Evolutionary conservation across 2,888 invertebrate species (phyloP).

Genomic region (Octonoba sinensis): DNA sequence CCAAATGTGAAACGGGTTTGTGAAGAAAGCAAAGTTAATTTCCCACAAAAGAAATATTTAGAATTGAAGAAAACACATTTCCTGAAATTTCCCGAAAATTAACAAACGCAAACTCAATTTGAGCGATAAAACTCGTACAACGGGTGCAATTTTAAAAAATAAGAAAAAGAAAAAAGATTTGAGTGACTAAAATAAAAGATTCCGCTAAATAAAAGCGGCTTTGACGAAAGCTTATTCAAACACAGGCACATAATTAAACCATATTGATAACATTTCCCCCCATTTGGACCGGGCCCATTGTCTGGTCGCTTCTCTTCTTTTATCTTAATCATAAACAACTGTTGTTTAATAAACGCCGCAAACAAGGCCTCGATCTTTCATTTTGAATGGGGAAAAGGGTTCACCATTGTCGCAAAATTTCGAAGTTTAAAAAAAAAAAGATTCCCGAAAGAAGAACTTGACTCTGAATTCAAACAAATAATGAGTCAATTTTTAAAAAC

Average conservation of each 20-base stretch:
- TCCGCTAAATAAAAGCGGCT: slow-evolving; percentile 21
- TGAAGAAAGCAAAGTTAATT: no score
- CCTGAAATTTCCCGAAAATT: no score
- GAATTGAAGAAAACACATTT: no score
- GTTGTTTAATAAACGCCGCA: slow-evolving; percentile 57
- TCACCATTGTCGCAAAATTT: neutral
- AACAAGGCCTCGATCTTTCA: slow-evolving; percentile 33
- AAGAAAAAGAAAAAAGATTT: slow-evolving; percentile 1
- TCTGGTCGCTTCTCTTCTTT: slow-evolving; percentile 20
- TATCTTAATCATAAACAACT: slow-evolving; percentile 59
- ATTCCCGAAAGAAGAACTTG: slow-evolving; percentile 13
- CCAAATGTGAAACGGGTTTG: no score
- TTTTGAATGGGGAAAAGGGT: slow-evolving; percentile 1
- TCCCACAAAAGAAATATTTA: no score
- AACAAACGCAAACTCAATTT: no score
- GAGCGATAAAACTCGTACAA: no score
- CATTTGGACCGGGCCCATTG: slow-evolving; percentile 43
- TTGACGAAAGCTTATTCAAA: slow-evolving; percentile 38
- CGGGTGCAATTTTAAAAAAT: no score
- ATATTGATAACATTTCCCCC: slow-evolving; percentile 61
- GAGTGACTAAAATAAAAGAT: slow-evolving; percentile 39
- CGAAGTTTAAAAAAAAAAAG: neutral
- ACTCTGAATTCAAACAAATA: slow-evolving; percentile 46
- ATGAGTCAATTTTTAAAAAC: slow-evolving; percentile 53
- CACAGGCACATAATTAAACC: slow-evolving; percentile 55